phyloP scores from a whole-genome alignment of 1,140 invertebrate species.

The Centruroides vittatus region DNA sequence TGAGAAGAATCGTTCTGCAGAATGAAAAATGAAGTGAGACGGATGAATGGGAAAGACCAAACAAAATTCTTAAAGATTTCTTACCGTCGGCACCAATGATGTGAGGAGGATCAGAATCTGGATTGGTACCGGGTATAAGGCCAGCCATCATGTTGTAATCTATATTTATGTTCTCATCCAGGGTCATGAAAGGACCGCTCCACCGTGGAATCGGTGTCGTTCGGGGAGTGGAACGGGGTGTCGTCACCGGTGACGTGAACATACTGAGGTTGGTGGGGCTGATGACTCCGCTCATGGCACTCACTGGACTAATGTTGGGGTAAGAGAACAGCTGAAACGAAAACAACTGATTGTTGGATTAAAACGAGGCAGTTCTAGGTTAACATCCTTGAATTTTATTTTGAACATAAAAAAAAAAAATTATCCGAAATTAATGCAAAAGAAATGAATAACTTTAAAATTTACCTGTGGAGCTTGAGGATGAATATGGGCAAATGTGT shows the following conservation, averaged over 20 bases:
- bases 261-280: conserved; percentile 78
- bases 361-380: not conserved
- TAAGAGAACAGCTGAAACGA: conserved; percentile 15
- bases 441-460: not conserved
- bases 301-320: conserved; percentile 30
- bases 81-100: conserved; percentile 51
- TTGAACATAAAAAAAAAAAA: not conserved
- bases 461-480: conserved; percentile 72
- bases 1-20: conserved; percentile 30
- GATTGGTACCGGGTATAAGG: conserved; percentile 41
- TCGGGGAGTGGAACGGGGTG: conserved; percentile 47
- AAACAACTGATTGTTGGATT: not conserved
- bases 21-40: conserved; percentile 4
- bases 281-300: conserved; percentile 58
- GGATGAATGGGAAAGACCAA: not conserved
- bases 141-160: conserved; percentile 80
- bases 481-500: conserved; percentile 74
- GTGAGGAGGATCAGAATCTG: conserved; percentile 47
- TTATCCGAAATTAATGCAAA: not conserved
- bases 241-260: conserved; percentile 63
- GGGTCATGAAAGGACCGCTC: conserved; percentile 68
- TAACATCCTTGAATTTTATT: not conserved
- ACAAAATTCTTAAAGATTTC: not conserved
- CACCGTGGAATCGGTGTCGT: conserved; percentile 54
- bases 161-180: conserved; percentile 58